A percentile compares a stretch with the other conserved stretches of the same genome.
Evolutionary conservation across 1,140 invertebrate species (phyloP).

Genomic region (Dreissena polymorpha): DNA sequence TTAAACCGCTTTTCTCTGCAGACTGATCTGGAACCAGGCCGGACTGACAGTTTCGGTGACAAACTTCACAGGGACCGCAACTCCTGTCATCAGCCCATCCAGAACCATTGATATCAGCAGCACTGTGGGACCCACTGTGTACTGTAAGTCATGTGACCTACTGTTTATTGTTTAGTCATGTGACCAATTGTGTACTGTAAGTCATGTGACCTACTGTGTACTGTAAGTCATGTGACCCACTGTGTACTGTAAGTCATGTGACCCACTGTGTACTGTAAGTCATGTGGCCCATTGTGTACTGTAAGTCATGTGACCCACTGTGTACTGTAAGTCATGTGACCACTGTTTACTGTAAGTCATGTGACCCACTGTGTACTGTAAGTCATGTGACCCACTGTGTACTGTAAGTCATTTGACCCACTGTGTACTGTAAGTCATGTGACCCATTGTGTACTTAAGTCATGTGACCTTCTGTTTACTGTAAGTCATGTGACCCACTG

Average conservation of each 20-base stretch:
- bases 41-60: conserved; percentile 39
- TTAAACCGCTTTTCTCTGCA: neutral
- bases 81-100: conserved; percentile 31
- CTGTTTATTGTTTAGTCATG: neutral
- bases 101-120: conserved; percentile 9
- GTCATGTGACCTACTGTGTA: too few species aligned
- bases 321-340: too few species aligned
- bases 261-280: conserved; percentile 47
- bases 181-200: too few species aligned
- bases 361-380: conserved; percentile 44
- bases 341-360: too few species aligned
- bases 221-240: too few species aligned
- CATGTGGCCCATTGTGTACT: too few species aligned
- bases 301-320: neutral
- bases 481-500: too few species aligned
- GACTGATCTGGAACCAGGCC: conserved; percentile 50
- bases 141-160: conserved; percentile 55
- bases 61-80: conserved; percentile 42
- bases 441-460: too few species aligned
- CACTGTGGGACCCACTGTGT: conserved; percentile 31
- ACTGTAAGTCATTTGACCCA: too few species aligned
- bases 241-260: too few species aligned
- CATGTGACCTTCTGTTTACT: conserved; percentile 32
- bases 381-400: too few species aligned
- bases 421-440: too few species aligned